Conservation (phyloP, 2,888 invertebrate genomes). For the Agrochola circellaris region DNA sequence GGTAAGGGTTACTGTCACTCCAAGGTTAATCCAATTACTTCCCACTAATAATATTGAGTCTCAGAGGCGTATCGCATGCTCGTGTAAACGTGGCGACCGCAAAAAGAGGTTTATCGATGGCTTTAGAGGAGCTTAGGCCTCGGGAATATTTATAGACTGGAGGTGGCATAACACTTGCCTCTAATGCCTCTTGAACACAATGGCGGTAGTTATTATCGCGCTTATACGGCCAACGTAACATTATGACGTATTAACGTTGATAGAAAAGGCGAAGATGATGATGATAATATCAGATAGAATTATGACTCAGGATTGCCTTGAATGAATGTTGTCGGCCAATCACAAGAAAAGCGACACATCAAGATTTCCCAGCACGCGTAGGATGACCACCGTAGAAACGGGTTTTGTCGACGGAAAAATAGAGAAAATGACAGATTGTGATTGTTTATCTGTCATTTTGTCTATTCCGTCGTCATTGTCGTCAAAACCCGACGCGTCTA, state of each 20-base stretch:
- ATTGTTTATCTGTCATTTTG: too few relatives aligned
- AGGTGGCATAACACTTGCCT: constrained; percentile 24
- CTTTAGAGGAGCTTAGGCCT: constrained; percentile 46
- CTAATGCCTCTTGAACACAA: constrained; percentile 48
- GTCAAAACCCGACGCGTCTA: too few relatives aligned
- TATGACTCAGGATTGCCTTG: constrained; percentile 20
- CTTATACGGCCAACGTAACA: constrained; percentile 35
- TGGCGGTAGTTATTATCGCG: constrained; percentile 37
- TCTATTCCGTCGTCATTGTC: too few relatives aligned
- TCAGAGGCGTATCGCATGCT: constrained; percentile 67
- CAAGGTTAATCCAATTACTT: constrained; percentile 90
- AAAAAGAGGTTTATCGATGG: constrained; percentile 51
- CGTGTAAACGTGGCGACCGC: constrained; percentile 53
- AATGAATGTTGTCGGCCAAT: background rate
- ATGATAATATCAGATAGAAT: constrained; percentile 4
- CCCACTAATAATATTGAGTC: constrained; percentile 78
- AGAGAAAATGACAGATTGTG: too few relatives aligned
- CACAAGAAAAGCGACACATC: background rate
- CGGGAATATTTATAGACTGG: constrained; percentile 55
- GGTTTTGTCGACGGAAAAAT: too few relatives aligned
- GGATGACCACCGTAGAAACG: too few relatives aligned
- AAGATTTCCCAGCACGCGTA: background rate
- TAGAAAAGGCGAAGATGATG: constrained; percentile 38
- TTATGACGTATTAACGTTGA: constrained; percentile 47
- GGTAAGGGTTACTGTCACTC: constrained; percentile 85